phyloP scores from a whole-genome alignment of 2,888 invertebrate species.

The Andrena marginata region DNA sequence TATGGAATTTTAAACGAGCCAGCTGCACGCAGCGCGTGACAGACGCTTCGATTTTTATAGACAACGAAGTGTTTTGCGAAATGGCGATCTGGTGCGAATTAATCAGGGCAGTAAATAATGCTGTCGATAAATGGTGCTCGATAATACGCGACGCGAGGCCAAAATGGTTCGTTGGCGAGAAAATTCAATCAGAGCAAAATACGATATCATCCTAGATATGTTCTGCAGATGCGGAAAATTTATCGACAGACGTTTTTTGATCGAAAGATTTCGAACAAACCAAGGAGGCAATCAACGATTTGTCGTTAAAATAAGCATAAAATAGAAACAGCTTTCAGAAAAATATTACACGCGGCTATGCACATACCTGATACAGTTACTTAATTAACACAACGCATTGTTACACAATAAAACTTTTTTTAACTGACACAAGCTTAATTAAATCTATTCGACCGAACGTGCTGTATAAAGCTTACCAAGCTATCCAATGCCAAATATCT shows the following conservation, averaged over 20 bases:
- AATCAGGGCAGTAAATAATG: slow-evolving; percentile 50
- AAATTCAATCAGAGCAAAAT: slow-evolving; percentile 62
- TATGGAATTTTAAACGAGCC: no score
- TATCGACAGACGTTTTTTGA: slow-evolving; percentile 4
- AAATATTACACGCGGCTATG: no score
- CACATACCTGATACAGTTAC: no score
- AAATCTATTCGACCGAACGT: no score
- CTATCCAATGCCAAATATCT: no score
- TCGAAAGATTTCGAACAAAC: neutral
- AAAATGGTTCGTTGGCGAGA: slow-evolving; percentile 42
- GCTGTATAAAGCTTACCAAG: no score
- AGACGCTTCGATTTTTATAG: neutral
- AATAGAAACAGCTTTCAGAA: neutral
- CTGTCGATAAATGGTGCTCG: slow-evolving; percentile 51
- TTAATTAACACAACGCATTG: no score
- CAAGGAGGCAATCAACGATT: neutral
- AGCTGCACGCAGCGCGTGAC: neutral
- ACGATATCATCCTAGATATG: slow-evolving; percentile 40
- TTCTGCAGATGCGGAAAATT: neutral
- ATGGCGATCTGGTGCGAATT: slow-evolving; percentile 47
- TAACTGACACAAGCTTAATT: no score
- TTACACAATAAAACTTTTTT: no score
- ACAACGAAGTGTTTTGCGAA: slow-evolving; percentile 15
- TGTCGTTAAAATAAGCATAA: neutral
- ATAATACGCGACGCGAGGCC: slow-evolving; percentile 46